Evolutionary conservation across 2,888 invertebrate species (phyloP), one percentile per base, ranked within the genome.

Genomic region (Cephus spinipes): DNA sequence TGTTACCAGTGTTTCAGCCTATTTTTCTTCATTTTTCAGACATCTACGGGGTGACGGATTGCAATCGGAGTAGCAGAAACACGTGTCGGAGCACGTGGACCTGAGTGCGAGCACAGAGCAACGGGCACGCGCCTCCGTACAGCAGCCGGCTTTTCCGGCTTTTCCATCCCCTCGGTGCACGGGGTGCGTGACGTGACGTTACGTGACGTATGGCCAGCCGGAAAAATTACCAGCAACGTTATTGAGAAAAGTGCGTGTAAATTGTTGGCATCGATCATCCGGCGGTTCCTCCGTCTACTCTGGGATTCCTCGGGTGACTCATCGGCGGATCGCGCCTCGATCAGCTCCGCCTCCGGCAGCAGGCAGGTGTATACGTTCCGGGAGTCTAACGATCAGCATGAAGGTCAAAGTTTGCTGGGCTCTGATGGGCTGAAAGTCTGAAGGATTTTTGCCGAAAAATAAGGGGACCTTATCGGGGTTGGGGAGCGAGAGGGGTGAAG

Each of bases 21-120:
- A 76, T 74, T 76, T 80, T 80, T 78, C 73, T 75, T 34, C 68
- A 77, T 80, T 79, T 79, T 79, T 30, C 77, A 77, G 80, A 77
- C 74, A 34, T 74, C 74, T 68, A 35, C 76, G 32, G 69, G 40
- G 76, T 76, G 75, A 76, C 74, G 31, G 80, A 79, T 73, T 68
- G 77, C 40, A 12, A n/a, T 55, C 40, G 40, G 15, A 15, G 40
- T 40, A 15, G 15, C 40, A 40, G 40, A 40, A 32, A 75, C 80
- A 79, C 79, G 80, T 80, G 81, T 76, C 79, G 40, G 0, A 73
- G 79, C 80, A 80, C 80, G 81, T 81, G 80, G 40, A 40, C 68
- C 31, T 55, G 73, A 30, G 30, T 23, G 40, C 2, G 6, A 6
- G 40, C 40, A 40, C 6, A 6, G 40, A 15, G 40, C 40, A 15